These are phyloP conservation scores for Stenchaetothrips biformis DNA, from an alignment of 2,888 invertebrate genomes.

Conservation along the genomic window DNA sequence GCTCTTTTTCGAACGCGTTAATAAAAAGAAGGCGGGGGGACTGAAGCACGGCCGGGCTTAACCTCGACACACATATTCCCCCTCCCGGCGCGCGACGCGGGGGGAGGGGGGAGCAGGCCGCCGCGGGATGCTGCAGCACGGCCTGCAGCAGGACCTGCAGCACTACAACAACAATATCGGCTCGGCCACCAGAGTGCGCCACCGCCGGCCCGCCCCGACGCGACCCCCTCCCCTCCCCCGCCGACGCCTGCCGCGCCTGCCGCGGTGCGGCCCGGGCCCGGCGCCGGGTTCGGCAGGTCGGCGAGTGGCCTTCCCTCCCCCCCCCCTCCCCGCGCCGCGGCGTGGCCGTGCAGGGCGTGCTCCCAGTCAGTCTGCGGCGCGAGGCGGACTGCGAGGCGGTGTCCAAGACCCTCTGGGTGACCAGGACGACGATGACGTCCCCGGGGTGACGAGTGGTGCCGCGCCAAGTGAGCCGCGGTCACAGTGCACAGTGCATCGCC, in stretches of 20 bases:
- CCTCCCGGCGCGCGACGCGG: not conserved
- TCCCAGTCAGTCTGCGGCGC: not conserved
- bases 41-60: not conserved
- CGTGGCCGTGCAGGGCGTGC: not conserved
- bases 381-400: not conserved
- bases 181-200: not conserved
- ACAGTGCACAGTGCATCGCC: not conserved
- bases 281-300: not conserved
- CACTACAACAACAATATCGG: not conserved
- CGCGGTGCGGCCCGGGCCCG: not conserved
- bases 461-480: not conserved
- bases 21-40: not conserved
- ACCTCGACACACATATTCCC: not conserved
- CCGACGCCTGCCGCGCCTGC: not conserved
- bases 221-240: not conserved
- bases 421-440: not conserved
- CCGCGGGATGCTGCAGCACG: not conserved
- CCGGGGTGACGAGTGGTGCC: not conserved
- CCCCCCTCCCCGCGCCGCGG: not conserved
- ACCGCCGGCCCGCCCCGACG: not conserved
- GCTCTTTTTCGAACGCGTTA: not conserved
- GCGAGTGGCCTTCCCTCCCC: not conserved
- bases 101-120: not conserved
- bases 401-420: not conserved
- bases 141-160: not conserved